A percentile compares a stretch with the other conserved stretches of the same genome.
Conservation (phyloP, 2,113 vertebrate genomes). For the Tenebrosternarchus preto region DNA sequence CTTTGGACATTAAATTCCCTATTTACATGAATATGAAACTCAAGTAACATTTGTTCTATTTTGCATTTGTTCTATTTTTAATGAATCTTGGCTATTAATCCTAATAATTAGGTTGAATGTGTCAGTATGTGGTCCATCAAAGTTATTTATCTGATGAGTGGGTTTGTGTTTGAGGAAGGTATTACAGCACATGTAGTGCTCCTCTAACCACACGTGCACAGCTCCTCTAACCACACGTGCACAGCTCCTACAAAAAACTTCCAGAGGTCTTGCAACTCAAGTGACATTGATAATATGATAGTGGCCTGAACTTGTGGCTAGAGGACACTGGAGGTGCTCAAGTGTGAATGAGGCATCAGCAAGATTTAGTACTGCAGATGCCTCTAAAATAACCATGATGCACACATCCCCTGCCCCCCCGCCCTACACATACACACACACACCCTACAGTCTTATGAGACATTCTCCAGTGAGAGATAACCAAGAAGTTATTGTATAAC, state of each 20-base stretch:
- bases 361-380: conserved; percentile 13
- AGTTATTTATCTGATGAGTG: neutral
- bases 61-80: too few relatives aligned
- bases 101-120: too few relatives aligned
- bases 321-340: neutral
- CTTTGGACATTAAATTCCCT: neutral
- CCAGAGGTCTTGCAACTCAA: neutral
- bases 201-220: too few relatives aligned
- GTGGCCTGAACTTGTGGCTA: conserved; percentile 1
- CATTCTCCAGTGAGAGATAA: neutral
- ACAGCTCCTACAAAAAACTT: neutral
- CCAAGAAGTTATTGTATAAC: neutral
- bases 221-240: neutral
- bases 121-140: neutral
- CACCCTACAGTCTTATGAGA: neutral
- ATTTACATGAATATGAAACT: too few relatives aligned
- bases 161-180: neutral
- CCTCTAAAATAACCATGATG: conserved; percentile 17
- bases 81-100: too few relatives aligned
- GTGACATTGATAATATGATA: neutral
- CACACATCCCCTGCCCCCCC: neutral
- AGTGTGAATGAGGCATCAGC: neutral
- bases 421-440: conserved; percentile 27
- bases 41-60: too few relatives aligned
- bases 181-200: neutral